phyloP scores from a whole-genome alignment of 2,888 invertebrate species.

The Catocala nupta region DNA sequence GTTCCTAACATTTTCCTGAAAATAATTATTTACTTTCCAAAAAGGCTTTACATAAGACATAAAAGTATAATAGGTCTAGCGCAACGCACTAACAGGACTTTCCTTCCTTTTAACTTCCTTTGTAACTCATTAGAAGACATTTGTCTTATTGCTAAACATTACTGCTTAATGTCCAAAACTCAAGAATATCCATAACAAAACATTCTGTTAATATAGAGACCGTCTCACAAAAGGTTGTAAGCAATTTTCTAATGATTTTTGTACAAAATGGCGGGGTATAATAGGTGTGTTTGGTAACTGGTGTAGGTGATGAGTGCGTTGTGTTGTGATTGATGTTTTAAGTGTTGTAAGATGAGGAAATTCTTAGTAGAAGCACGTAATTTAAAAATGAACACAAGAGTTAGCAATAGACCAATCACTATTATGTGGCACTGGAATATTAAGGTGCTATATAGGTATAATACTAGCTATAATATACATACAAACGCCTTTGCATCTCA shows the following conservation, averaged over 20 bases:
- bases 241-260: slow-evolving; percentile 24
- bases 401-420: too few relatives aligned
- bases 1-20: too few relatives aligned
- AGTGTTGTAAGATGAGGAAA: slow-evolving; percentile 7
- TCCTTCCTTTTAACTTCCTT: slow-evolving; percentile 5
- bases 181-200: slow-evolving; percentile 29
- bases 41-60: not conserved
- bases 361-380: too few relatives aligned
- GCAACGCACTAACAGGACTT: not conserved
- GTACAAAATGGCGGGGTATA: slow-evolving; percentile 3
- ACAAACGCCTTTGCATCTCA: too few relatives aligned
- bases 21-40: too few relatives aligned
- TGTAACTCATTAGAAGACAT: not conserved
- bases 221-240: slow-evolving; percentile 19
- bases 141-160: slow-evolving; percentile 7
- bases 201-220: slow-evolving; percentile 1
- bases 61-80: not conserved
- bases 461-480: too few relatives aligned
- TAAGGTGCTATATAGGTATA: too few relatives aligned
- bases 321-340: slow-evolving; percentile 5
- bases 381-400: too few relatives aligned
- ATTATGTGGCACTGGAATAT: too few relatives aligned
- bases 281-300: slow-evolving; percentile 9
- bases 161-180: slow-evolving; percentile 24
- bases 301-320: slow-evolving; percentile 4